A percentile compares a stretch with the other conserved stretches of the same genome.
These are phyloP conservation scores for Digitonthophagus gazella DNA, from an alignment of 2,888 invertebrate species.

Conservation along the genomic window DNA sequence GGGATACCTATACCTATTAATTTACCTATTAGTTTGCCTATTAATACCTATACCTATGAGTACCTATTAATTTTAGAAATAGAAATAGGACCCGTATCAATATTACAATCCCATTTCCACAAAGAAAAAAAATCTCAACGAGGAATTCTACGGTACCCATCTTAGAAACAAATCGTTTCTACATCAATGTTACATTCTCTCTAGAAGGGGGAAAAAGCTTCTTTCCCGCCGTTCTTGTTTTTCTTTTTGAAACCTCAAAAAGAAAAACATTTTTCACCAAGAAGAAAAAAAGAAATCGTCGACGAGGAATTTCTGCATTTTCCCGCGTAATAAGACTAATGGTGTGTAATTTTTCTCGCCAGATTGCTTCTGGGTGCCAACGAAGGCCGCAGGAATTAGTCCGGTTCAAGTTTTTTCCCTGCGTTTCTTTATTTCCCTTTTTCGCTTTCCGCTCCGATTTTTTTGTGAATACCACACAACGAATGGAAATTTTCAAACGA, in stretches of 20 bases:
- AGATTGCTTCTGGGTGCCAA: constrained; percentile 17
- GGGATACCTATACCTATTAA: too few relatives aligned
- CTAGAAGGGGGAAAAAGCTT: not conserved
- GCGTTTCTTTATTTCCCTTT: not conserved
- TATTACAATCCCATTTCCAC: too few relatives aligned
- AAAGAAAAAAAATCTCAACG: too few relatives aligned
- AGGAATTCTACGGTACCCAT: too few relatives aligned
- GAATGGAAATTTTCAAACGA: not conserved
- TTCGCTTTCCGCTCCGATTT: not conserved
- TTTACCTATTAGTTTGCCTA: too few relatives aligned
- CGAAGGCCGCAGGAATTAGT: not conserved
- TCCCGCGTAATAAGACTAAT: constrained; percentile 22
- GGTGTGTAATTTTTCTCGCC: constrained; percentile 22
- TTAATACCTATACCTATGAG: too few relatives aligned
- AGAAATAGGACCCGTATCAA: too few relatives aligned
- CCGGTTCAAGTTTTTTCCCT: not conserved
- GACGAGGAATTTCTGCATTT: constrained; percentile 6
- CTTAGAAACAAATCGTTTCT: too few relatives aligned
- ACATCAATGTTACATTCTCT: too few relatives aligned
- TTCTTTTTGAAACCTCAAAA: not conserved
- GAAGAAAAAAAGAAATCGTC: constrained; percentile 11
- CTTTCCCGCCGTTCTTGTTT: not conserved
- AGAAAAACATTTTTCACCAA: not conserved
- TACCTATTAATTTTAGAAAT: too few relatives aligned
- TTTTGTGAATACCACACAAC: not conserved